Conservation (phyloP, 2,797 vertebrate genomes). For the Liasis olivaceus region DNA sequence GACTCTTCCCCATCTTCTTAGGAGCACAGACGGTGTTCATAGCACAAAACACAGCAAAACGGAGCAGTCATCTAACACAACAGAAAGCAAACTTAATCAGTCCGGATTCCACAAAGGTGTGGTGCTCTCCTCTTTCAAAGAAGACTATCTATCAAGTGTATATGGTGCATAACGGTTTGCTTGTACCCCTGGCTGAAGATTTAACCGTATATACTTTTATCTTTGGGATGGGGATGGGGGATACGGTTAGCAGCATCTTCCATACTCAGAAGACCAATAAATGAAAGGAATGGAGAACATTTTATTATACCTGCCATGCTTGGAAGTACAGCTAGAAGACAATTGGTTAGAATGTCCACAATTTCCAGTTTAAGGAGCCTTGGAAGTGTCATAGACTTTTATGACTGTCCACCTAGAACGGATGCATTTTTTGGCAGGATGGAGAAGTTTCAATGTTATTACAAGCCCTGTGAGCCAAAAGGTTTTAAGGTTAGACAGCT, state of each 20-base stretch:
- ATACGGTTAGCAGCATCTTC: slow-evolving; percentile 33
- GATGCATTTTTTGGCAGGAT: slow-evolving; percentile 55
- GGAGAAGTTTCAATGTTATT: slow-evolving; percentile 60
- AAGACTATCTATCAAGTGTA: not conserved
- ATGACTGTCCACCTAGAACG: slow-evolving; percentile 56
- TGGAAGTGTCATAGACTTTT: slow-evolving; percentile 48
- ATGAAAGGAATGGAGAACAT: slow-evolving; percentile 51
- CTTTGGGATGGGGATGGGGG: not conserved
- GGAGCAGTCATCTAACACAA: not conserved
- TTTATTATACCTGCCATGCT: slow-evolving; percentile 55
- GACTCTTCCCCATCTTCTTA: not conserved
- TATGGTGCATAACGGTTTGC: not conserved
- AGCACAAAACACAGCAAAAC: not conserved
- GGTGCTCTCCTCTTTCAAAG: not conserved
- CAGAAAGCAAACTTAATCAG: not conserved
- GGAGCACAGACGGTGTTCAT: not conserved
- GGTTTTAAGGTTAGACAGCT: slow-evolving; percentile 58
- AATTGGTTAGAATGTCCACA: slow-evolving; percentile 50
- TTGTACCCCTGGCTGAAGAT: not conserved
- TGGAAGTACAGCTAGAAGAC: slow-evolving; percentile 54
- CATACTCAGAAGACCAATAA: slow-evolving; percentile 53
- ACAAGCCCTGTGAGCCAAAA: slow-evolving; percentile 49
- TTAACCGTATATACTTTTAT: slow-evolving; percentile 21
- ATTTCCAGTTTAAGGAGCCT: slow-evolving; percentile 58
- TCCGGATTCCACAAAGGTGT: not conserved